Conservation (phyloP, 2,113 vertebrate genomes). For the Urocitellus parryii region DNA sequence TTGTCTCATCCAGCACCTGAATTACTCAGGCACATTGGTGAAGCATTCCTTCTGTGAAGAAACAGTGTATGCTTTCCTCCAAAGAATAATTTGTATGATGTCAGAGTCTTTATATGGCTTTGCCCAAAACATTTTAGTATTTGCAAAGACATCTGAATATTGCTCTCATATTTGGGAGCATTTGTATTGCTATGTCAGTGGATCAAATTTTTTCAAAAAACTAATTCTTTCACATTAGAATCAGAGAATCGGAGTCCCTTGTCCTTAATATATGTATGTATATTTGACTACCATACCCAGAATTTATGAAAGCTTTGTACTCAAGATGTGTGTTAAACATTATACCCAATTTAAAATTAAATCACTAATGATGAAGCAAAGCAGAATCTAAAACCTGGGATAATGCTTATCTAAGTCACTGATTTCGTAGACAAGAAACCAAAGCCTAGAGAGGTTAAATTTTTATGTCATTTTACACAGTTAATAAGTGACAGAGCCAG, state of each 20-base stretch:
- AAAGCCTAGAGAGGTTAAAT: slow-evolving; percentile 65
- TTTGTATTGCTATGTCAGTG: neutral
- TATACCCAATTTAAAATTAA: neutral
- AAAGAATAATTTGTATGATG: neutral
- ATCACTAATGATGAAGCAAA: neutral
- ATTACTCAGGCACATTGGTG: neutral
- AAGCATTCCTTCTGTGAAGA: neutral
- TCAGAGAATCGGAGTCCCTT: neutral
- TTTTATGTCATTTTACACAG: slow-evolving; percentile 67
- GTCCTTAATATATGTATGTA: neutral
- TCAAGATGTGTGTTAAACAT: neutral
- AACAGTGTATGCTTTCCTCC: neutral
- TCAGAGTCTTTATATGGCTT: neutral
- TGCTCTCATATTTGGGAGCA: neutral
- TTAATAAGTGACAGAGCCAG: slow-evolving; percentile 76
- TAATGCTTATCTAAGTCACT: slow-evolving; percentile 5
- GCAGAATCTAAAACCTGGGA: neutral
- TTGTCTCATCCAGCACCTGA: too few relatives aligned
- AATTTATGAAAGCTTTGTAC: neutral
- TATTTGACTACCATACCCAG: neutral
- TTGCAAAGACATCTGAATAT: neutral
- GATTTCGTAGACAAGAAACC: neutral
- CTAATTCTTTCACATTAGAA: neutral
- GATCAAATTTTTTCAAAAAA: neutral
- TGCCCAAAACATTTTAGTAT: neutral